These are phyloP conservation scores for Loriculus beryllinus DNA, from an alignment of 2,797 vertebrate genomes.

Conservation along the genomic window DNA sequence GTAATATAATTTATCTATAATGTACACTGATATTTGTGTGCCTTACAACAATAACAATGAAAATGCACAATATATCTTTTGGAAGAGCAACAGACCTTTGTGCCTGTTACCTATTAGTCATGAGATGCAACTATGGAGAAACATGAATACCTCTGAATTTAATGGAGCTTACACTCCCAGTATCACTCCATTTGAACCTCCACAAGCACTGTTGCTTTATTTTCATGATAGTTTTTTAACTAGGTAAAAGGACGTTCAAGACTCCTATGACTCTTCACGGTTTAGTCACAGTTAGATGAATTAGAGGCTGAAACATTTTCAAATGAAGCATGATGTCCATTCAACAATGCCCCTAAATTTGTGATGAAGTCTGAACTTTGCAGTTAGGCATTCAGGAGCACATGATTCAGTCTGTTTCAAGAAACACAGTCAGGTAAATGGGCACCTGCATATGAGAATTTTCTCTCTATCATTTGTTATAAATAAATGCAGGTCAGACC, in stretches of 20 bases:
- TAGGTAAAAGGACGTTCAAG: background rate
- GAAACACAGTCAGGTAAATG: fast-evolving
- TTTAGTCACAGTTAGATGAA: background rate
- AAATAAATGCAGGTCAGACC: background rate
- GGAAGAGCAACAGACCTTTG: background rate
- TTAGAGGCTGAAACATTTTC: background rate
- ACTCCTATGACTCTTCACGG: background rate
- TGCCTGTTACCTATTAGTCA: background rate
- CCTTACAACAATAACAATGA: background rate
- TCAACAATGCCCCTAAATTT: background rate
- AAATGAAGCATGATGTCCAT: background rate
- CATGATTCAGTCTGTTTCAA: background rate
- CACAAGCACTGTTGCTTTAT: background rate
- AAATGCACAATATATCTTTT: background rate
- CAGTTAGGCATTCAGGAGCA: background rate
- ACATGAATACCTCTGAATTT: background rate
- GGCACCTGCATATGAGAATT: background rate
- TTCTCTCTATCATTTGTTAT: background rate
- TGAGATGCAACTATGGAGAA: background rate
- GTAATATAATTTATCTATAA: background rate
- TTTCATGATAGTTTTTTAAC: background rate
- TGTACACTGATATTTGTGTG: background rate
- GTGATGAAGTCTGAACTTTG: background rate
- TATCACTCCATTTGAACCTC: background rate
- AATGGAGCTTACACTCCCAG: background rate